Conservation (phyloP, 2,797 vertebrate genomes). For the Lithobates sylvaticus region DNA sequence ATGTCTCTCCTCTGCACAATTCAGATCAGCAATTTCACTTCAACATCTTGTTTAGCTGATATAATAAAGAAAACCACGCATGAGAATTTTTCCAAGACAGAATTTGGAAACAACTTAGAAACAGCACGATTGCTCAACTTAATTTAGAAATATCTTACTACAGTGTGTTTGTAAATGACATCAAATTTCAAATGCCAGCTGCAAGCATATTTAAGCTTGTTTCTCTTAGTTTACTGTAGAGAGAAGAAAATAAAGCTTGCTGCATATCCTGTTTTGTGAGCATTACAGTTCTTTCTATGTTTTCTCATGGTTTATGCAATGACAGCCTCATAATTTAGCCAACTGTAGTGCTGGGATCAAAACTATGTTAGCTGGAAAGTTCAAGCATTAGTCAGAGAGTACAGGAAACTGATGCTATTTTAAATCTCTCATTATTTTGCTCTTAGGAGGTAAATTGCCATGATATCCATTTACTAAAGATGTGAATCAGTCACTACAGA, state of each 20-base stretch:
- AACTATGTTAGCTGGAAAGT: conserved; percentile 18
- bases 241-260: background rate
- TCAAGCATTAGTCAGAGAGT: conserved; percentile 28
- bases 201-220: background rate
- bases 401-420: conserved; percentile 30
- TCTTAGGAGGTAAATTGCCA: conserved; percentile 3
- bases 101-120: background rate
- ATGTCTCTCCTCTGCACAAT: background rate
- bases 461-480: conserved; percentile 8
- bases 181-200: background rate
- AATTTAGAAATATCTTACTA: background rate
- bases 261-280: background rate
- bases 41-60: background rate
- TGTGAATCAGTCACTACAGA: background rate
- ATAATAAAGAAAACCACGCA: background rate
- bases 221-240: background rate
- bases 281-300: background rate
- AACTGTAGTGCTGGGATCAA: conserved; percentile 1
- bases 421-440: conserved; percentile 18
- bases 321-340: background rate
- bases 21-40: background rate
- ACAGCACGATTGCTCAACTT: background rate
- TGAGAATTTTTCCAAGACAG: background rate
- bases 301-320: conserved; percentile 18
- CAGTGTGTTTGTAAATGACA: background rate